Percentiles rank a stretch among this genome's conserved stretches.
Evolutionary conservation across 2,113 vertebrate species (phyloP).

Genomic region (Heterocephalus glaber): DNA sequence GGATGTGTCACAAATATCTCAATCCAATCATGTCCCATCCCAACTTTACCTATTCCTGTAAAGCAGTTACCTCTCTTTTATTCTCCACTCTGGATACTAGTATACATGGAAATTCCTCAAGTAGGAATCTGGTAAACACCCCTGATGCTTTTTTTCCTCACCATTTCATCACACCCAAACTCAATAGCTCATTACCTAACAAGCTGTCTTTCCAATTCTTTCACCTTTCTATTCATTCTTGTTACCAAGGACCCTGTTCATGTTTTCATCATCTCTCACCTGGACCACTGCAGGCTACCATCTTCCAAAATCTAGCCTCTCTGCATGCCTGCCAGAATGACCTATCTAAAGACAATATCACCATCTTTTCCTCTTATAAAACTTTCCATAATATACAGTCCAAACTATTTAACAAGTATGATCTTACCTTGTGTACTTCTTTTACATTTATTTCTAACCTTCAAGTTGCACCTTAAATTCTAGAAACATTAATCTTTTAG

Average conservation of each 20-base stretch:
- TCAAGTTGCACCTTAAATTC: neutral
- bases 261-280: neutral
- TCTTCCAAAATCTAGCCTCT: neutral
- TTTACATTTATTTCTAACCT: neutral
- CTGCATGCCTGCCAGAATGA: neutral
- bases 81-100: neutral
- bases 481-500: neutral
- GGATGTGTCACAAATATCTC: neutral
- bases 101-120: neutral
- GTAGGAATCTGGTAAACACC: conserved; percentile 1
- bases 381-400: neutral
- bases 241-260: neutral
- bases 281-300: neutral
- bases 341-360: neutral
- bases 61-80: neutral
- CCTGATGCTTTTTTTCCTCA: neutral
- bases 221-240: neutral
- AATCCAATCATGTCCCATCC: neutral
- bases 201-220: neutral
- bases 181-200: neutral
- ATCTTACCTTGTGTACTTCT: neutral
- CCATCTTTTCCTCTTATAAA: neutral
- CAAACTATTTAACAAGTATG: neutral
- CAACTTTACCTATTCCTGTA: neutral
- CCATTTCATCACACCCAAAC: neutral